Base-by-base conservation (phyloP, 2,888 invertebrate genomes). In the Drosophila atroscutellata region DNA sequence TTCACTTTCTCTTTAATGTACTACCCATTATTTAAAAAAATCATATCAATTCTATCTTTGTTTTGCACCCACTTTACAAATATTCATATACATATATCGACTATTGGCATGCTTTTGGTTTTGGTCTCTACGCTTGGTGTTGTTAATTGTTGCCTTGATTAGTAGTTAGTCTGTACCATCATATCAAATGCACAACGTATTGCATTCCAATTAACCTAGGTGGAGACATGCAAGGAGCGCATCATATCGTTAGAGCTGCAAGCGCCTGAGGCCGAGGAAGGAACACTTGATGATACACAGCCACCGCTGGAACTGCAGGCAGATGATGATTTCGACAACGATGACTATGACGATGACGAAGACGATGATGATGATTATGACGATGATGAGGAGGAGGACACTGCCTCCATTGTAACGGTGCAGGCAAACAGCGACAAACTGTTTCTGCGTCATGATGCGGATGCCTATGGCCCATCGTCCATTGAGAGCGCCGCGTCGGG, bases 141-240 rank as follows among this genome's bases (percentile, higher is more conserved):
- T 63, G 62, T 57, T 71, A 50, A 52, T 51, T 67, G 57, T 72
- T 64, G 86, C 68, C 58, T 64, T 77, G 70, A 78, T 79, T 81
- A 81, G 75, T 76, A 71, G 28, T 69, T 89, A 77, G 70, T 72
- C 37, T 72, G 49, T 69, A 52, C 59, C 56, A 67, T 47, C 61
- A 79, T 86, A 83, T 56, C 72, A 68, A 84, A 72, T 88, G 83
- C 83, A 89, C 87, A 85, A 86, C 73, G 61, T 82, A 75, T 87
- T 73, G 81, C 75, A 85, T 90, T 87, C 89, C 78, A 85, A 86
- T 91, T 77, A 83, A 90, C 83, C 83, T 91, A 93, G 97, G 97
- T 97, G 93, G 97, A 98, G 95, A 97, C 97, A 74, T 96, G 97
- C 77, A 96, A 97, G 93, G 97, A 97, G 94, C 97, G 97, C 94